phyloP scores from a whole-genome alignment of 2,113 vertebrate species.

The Oxyura jamaicensis region DNA sequence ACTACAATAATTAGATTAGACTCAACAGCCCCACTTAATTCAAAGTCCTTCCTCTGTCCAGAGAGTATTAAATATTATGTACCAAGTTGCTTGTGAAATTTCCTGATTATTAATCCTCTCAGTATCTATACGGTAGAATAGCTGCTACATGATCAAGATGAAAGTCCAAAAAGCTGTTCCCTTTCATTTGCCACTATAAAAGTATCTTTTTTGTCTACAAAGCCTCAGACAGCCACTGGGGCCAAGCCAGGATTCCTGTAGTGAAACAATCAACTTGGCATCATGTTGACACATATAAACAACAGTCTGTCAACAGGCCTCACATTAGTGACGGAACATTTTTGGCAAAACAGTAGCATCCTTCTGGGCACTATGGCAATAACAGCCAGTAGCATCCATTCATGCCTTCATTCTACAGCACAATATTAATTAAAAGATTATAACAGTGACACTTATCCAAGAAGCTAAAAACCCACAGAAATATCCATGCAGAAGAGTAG shows the following conservation, averaged over 20 bases:
- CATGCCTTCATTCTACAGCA: slow-evolving; percentile 68
- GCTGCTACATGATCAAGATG: slow-evolving; percentile 44
- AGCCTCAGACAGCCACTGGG: slow-evolving; percentile 82
- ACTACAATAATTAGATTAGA: slow-evolving; percentile 56
- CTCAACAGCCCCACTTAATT: slow-evolving; percentile 36
- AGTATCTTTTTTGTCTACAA: slow-evolving; percentile 74
- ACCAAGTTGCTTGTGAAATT: slow-evolving; percentile 3
- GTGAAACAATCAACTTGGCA: slow-evolving; percentile 84
- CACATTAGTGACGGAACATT: slow-evolving; percentile 90
- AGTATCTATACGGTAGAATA: background rate
- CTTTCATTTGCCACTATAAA: slow-evolving; percentile 49
- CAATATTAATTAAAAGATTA: slow-evolving; percentile 80
- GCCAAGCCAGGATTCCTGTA: slow-evolving; percentile 85
- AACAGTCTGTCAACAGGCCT: slow-evolving; percentile 91
- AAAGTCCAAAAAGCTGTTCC: slow-evolving; percentile 68
- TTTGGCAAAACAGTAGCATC: slow-evolving; percentile 83
- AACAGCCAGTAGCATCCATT: slow-evolving; percentile 76
- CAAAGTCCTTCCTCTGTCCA: slow-evolving; percentile 37
- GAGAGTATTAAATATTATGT: background rate
- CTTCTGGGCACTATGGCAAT: slow-evolving; percentile 80
- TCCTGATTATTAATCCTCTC: slow-evolving; percentile 32
- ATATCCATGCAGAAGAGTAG: slow-evolving; percentile 14
- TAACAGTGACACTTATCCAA: slow-evolving; percentile 67
- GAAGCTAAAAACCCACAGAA: slow-evolving; percentile 40
- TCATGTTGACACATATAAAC: slow-evolving; percentile 86